Evolutionary conservation across 2,797 vertebrate genomes (phyloP), one percentile per base, ranked within the genome.

Genomic region (Myotis myotis): DNA sequence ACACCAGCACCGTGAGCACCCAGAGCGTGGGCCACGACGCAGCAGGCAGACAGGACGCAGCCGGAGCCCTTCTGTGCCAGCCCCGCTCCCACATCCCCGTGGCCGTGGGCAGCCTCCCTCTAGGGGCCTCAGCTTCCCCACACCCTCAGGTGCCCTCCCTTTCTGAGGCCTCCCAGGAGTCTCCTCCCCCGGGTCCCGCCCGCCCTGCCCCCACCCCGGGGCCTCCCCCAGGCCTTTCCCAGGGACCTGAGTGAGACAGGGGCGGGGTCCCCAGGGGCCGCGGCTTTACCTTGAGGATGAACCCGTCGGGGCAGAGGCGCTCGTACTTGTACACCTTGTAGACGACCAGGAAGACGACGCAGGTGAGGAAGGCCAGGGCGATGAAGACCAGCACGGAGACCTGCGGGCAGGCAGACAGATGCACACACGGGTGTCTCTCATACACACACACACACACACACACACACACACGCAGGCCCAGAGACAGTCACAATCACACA

Each of bases 321-420:
- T 99, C 99, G 4, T 99, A 99, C 98, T 99, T 99, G 98, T 99
- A 99, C 97, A 99, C 99, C 98, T 99, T 99, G 98, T 99, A 99
- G 98, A 99, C 99, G 2, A 99, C 99, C 98, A 99, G 98, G 98
- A 99, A 99, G 97, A 99, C 99, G 87, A 99, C 98, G 60, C 99
- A 99, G 0, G 99, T 99, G 97, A 99, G 98, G 98, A 99, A 99
- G 0, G 99, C 99, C 98, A 99, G 98, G 74, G 99, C 99, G 80
- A 99, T 99, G 96, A 99, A 99, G 97, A 99, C 99, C 98, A 99
- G 98, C 98, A 99, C 98, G 0, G 99, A 99, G 93, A 99, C 99
- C 99, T 99, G 97, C 4, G 87, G 97, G 93, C 49, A 94, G 78
- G 51, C 68, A 38, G n/a, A 20, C 6, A 1, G 3, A 2, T 0